Conservation (phyloP, 2,888 invertebrate species). For the Siphlonurus alternatus region DNA sequence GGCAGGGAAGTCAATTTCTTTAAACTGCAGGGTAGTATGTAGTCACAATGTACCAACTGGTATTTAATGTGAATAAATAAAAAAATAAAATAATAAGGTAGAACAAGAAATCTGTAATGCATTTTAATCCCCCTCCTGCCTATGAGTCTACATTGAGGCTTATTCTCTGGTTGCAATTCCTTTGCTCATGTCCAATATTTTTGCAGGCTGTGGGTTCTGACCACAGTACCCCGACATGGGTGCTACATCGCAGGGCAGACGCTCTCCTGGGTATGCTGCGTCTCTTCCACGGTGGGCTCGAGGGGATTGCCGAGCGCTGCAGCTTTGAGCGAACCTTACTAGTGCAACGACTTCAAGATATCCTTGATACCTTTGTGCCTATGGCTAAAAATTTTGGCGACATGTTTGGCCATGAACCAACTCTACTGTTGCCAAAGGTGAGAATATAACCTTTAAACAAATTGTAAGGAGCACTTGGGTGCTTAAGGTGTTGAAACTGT, state of each 20-base stretch:
- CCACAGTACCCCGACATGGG: slow-evolving; percentile 66
- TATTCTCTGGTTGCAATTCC: neutral
- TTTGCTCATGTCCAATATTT: slow-evolving; percentile 8
- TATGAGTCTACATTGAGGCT: neutral
- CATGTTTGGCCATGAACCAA: slow-evolving; percentile 66
- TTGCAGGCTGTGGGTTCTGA: slow-evolving; percentile 74
- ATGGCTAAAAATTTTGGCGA: slow-evolving; percentile 69
- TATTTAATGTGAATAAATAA: too few species aligned
- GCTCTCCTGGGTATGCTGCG: slow-evolving; percentile 58
- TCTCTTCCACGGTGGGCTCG: slow-evolving; percentile 73
- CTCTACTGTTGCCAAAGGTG: slow-evolving; percentile 66
- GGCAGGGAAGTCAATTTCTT: too few species aligned
- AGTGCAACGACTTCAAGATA: slow-evolving; percentile 59
- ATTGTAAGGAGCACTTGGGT: too few species aligned
- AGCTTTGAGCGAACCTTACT: slow-evolving; percentile 36
- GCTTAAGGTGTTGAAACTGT: too few species aligned
- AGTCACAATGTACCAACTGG: too few species aligned
- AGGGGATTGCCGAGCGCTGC: slow-evolving; percentile 43
- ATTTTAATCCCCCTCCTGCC: slow-evolving; percentile 1
- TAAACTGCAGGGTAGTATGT: too few species aligned
- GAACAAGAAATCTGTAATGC: too few species aligned
- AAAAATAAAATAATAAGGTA: neutral
- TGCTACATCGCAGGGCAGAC: slow-evolving; percentile 59
- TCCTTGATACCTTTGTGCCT: slow-evolving; percentile 79
- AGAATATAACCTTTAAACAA: slow-evolving; percentile 10